Percentiles rank a stretch among this genome's conserved stretches.
phyloP scores from a whole-genome alignment of 2,113 vertebrate genomes.

The Cyprinodon tularosa region DNA sequence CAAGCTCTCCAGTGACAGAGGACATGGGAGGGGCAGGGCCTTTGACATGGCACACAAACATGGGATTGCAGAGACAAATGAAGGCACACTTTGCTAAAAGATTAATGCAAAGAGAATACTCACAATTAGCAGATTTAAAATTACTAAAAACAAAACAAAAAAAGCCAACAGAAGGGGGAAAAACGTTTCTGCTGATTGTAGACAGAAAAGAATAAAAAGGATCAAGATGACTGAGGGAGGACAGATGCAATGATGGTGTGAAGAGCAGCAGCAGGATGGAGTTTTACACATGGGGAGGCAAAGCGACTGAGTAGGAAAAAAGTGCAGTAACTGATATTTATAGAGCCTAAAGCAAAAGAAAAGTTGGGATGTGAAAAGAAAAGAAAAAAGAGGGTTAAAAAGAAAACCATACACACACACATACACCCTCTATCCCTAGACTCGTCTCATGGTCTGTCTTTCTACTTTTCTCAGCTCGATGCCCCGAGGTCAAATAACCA shows the following conservation, averaged over 20 bases:
- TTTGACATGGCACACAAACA: conserved; percentile 39
- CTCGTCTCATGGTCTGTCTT: conserved; percentile 56
- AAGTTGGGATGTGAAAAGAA: conserved; percentile 31
- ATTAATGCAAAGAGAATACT: conserved; percentile 35
- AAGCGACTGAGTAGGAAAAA: conserved; percentile 19
- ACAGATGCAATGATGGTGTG: conserved; percentile 17
- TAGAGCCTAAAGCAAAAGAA: conserved; percentile 39
- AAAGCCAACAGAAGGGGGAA: conserved; percentile 7
- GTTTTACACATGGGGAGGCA: conserved; percentile 32
- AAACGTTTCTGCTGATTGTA: conserved; percentile 26
- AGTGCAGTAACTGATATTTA: conserved; percentile 25
- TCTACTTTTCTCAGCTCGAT: conserved; percentile 55
- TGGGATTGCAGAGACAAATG: background rate
- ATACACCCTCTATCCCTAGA: conserved; percentile 13
- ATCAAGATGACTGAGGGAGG: conserved; percentile 18
- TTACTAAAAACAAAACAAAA: background rate
- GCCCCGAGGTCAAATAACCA: conserved; percentile 73
- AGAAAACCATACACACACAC: conserved; percentile 19
- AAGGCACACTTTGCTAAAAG: conserved; percentile 15
- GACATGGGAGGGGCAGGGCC: conserved; percentile 50
- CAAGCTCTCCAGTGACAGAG: conserved; percentile 63
- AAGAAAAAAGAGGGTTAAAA: conserved; percentile 50
- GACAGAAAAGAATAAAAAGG: conserved; percentile 17
- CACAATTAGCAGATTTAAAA: conserved; percentile 1
- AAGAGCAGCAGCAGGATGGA: conserved; percentile 40